Evolutionary conservation across 2,797 vertebrate genomes (phyloP), one percentile per base, ranked within the genome.

Genomic region (Microctenopoma steveboyesi): DNA sequence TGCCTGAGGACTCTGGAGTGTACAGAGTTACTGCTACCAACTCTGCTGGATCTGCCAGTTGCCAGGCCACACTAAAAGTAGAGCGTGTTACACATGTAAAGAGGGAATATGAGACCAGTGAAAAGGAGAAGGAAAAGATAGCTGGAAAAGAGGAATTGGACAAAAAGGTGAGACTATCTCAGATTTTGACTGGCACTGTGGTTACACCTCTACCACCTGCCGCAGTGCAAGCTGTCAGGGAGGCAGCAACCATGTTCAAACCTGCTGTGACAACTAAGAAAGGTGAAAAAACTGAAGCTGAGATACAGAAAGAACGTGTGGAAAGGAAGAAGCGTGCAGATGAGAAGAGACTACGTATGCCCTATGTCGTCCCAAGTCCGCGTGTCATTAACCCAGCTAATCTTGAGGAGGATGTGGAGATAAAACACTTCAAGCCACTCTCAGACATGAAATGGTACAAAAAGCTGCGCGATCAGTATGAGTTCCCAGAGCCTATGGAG

Each of bases 361-460:
- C 98, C 0, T 99, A 99, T 0, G 94, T 94, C 16, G 89, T 99
- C 46, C 98, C 98, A 55, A 76, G 95, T 62, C 95, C 96, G 76
- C 97, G 96, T 69, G 91, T 93, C 53, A 80, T 87, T 48, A 94
- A 91, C 79, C 94, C 89, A 0, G 76, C 93, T 37, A 88, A 90
- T 67, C 89, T 97, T 25, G 95, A 97, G 74, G 97, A 99, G 91
- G 96, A 99, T 62, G 93, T 95, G 40, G 94, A 84, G 75, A 99
- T 99, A 69, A 99, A 99, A 90, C 95, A 97, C 67, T 99, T 95
- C 77, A 93, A 95, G 74, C 98, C 98, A n/a, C 91, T 98, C 78
- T 99, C 98, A 59, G 97, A 99, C 81, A 98, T 99, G 97, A 99
- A 98, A 79, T 99, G 98, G 98, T 99, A 99, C 88, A 99, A 96